A percentile compares a stretch with the other conserved stretches of the same genome.
phyloP scores from a whole-genome alignment of 2,113 vertebrate genomes.

The Cyprinus carpio region DNA sequence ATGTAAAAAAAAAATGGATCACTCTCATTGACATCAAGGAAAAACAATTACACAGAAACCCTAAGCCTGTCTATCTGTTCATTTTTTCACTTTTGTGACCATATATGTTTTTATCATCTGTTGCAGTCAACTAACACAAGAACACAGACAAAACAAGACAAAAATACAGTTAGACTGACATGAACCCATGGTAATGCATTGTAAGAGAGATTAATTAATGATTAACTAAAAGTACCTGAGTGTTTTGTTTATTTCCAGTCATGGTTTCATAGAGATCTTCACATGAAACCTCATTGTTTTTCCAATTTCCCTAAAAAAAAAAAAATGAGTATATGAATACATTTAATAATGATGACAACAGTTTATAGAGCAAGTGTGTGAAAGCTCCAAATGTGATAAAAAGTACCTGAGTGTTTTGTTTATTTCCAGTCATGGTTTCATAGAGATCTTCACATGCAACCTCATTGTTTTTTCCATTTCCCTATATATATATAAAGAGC shows the following conservation, averaged over 20 bases:
- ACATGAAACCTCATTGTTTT: not conserved
- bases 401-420: no score
- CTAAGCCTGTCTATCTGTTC: not conserved
- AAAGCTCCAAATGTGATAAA: no score
- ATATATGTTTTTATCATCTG: not conserved
- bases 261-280: not conserved
- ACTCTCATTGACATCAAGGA: not conserved
- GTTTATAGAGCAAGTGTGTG: no score
- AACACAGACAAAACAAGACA: not conserved
- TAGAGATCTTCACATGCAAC: no score
- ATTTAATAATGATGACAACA: no score
- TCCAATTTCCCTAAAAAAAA: not conserved
- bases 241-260: not conserved
- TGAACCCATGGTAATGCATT: not conserved
- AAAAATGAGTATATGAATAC: no score
- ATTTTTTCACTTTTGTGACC: not conserved
- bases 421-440: no score
- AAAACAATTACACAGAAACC: not conserved
- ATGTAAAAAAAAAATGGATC: no score
- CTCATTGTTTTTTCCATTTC: no score
- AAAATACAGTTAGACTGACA: not conserved
- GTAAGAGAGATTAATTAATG: not conserved
- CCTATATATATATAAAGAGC: no score
- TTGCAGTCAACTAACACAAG: not conserved
- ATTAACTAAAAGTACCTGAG: not conserved